phyloP scores from a whole-genome alignment of 2,888 invertebrate genomes.

The Actias luna region DNA sequence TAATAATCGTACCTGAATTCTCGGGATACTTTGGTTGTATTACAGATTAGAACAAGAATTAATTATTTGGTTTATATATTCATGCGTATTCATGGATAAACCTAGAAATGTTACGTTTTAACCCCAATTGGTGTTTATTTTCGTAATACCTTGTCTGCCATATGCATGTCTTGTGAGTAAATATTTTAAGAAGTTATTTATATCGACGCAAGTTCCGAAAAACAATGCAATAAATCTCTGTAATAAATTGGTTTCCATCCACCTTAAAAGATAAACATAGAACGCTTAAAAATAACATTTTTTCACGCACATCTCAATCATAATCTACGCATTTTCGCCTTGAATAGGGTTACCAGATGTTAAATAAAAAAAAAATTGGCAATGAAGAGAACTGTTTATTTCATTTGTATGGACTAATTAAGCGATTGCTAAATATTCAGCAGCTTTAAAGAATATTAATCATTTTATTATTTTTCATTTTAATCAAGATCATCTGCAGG shows the following conservation, averaged over 20 bases:
- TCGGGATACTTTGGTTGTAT: background rate
- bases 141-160: background rate
- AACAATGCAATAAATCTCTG: background rate
- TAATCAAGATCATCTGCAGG: no score
- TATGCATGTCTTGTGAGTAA: background rate
- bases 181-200: background rate
- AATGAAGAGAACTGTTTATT: background rate
- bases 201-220: background rate
- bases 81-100: background rate
- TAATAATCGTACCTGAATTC: background rate
- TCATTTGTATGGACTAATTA: background rate
- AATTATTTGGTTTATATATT: background rate
- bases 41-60: background rate
- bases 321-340: slow-evolving; percentile 21
- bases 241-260: slow-evolving; percentile 6
- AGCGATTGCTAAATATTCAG: background rate
- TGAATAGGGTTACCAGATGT: background rate
- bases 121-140: no score
- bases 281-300: slow-evolving; percentile 20
- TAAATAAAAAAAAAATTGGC: background rate
- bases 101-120: background rate
- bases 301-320: slow-evolving; percentile 25
- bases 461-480: no score
- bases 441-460: no score
- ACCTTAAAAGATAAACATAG: slow-evolving; percentile 18